Conservation (phyloP, 2,888 invertebrate genomes). For the Dasysyrphus tricinctus region DNA sequence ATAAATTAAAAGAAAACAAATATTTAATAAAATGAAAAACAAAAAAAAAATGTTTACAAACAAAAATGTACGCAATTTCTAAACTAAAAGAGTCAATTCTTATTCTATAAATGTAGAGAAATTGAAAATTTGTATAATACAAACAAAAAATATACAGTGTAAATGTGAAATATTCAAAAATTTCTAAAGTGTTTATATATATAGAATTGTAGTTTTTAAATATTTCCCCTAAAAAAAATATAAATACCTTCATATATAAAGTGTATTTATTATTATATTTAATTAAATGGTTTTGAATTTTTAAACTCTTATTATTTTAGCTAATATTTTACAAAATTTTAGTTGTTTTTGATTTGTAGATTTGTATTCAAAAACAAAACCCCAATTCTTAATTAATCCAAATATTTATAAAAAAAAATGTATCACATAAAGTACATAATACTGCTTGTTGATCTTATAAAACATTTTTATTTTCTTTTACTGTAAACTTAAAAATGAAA, state of each 20-base stretch:
- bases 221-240: slow-evolving; percentile 19
- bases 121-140: slow-evolving; percentile 71
- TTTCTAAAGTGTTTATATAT: slow-evolving; percentile 50
- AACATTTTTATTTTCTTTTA: neutral
- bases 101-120: slow-evolving; percentile 83
- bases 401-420: neutral
- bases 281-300: neutral
- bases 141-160: slow-evolving; percentile 65
- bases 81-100: slow-evolving; percentile 84
- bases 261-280: neutral
- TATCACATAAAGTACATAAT: neutral
- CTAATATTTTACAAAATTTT: neutral
- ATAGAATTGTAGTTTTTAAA: slow-evolving; percentile 31
- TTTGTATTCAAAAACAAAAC: neutral
- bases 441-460: neutral
- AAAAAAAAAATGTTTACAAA: slow-evolving; percentile 76
- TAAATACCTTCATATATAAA: neutral
- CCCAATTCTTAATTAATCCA: neutral
- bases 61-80: slow-evolving; percentile 82
- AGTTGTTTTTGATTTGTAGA: neutral
- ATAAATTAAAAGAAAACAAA: slow-evolving; percentile 7
- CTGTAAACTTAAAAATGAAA: too few species aligned
- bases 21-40: slow-evolving; percentile 34
- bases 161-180: slow-evolving; percentile 61
- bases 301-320: neutral